Conservation (phyloP, 92 coral and sea anemone genomes). For the Porites lobata region DNA sequence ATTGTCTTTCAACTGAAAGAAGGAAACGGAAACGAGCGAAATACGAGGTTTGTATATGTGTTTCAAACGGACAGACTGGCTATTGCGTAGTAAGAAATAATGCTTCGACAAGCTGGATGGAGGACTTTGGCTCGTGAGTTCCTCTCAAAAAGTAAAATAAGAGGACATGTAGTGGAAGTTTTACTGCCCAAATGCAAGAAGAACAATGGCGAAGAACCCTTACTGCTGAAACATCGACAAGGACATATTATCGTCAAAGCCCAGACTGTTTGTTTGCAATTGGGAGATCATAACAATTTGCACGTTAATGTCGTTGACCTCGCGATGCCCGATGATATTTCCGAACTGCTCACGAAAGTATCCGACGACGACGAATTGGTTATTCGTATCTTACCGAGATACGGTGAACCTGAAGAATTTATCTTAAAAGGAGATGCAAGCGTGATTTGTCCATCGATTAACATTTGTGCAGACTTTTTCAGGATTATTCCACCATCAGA, state of each 20-base stretch:
- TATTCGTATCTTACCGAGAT: conserved; percentile 27
- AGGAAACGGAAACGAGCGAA: conserved; percentile 9
- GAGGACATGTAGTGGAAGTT: conserved; percentile 33
- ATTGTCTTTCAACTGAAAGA: background rate
- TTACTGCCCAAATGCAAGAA: conserved; percentile 9
- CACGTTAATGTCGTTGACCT: background rate
- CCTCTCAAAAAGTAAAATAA: background rate
- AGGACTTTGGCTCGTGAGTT: background rate
- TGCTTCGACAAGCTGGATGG: background rate
- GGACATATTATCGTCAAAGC: background rate
- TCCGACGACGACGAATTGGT: conserved; percentile 21
- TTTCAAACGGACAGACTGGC: background rate
- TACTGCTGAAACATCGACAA: background rate
- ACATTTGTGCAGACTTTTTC: conserved; percentile 36
- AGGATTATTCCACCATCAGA: conserved; percentile 8
- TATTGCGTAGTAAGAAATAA: conserved; percentile 32
- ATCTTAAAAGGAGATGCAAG: background rate
- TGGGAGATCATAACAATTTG: conserved; percentile 3
- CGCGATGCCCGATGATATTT: background rate
- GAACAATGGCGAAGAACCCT: background rate
- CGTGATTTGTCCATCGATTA: background rate
- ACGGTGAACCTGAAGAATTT: conserved; percentile 19
- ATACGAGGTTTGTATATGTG: background rate
- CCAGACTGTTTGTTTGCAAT: conserved; percentile 39
- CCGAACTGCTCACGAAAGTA: conserved; percentile 31